phyloP scores from a whole-genome alignment of 2,888 invertebrate species.

The Trissolcus japonicus region DNA sequence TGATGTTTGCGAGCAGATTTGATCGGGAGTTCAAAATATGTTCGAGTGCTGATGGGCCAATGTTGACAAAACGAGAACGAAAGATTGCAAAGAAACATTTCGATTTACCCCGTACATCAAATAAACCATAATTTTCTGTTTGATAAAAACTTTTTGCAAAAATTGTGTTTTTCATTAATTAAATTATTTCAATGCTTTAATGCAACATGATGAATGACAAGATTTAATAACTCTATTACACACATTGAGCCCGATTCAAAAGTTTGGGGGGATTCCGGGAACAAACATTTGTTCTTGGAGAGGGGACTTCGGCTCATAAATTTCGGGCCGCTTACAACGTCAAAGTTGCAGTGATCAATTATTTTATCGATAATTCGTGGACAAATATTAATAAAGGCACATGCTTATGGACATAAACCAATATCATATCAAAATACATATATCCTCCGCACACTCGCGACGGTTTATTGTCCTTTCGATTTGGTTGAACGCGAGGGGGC shows the following conservation, averaged over 20 bases:
- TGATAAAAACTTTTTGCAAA: not conserved
- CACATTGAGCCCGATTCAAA: slow-evolving; percentile 50
- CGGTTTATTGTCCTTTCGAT: slow-evolving; percentile 6
- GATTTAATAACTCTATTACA: slow-evolving; percentile 48
- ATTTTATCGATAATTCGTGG: slow-evolving; percentile 50
- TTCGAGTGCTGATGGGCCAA: too few species aligned
- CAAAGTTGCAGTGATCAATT: slow-evolving; percentile 50
- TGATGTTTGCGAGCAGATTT: not conserved
- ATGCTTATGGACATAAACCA: slow-evolving; percentile 17
- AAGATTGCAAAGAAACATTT: too few species aligned
- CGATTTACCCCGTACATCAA: too few species aligned
- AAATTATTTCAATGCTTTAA: slow-evolving; percentile 44
- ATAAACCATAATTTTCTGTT: too few species aligned
- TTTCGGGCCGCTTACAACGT: slow-evolving; percentile 40
- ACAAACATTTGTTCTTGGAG: slow-evolving; percentile 49
- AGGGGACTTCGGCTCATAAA: slow-evolving; percentile 43
- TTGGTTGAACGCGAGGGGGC: slow-evolving; percentile 4
- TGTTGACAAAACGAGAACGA: too few species aligned
- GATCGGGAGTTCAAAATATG: too few species aligned
- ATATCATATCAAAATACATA: slow-evolving; percentile 15
- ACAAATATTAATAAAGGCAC: slow-evolving; percentile 49
- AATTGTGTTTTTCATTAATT: slow-evolving; percentile 32
- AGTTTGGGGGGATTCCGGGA: slow-evolving; percentile 45
- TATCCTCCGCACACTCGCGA: slow-evolving; percentile 13
- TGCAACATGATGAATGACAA: slow-evolving; percentile 45